phyloP scores from a whole-genome alignment of 2,888 invertebrate genomes.

The Drosophila yooni region DNA sequence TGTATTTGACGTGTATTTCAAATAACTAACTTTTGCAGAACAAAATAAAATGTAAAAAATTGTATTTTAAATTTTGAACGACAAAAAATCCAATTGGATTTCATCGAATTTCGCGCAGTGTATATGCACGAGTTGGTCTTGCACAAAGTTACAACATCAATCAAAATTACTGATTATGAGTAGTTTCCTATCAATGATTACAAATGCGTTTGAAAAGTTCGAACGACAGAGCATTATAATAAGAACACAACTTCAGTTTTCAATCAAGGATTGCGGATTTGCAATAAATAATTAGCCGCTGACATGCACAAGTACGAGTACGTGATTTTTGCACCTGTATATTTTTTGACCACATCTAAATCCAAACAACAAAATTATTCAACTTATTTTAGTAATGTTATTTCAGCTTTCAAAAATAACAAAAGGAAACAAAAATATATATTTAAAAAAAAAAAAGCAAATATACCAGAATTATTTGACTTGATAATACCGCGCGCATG shows the following conservation, averaged over 20 bases:
- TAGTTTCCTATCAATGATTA: constrained; percentile 28
- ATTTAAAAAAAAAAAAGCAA: constrained; percentile 5
- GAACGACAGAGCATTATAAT: constrained; percentile 14
- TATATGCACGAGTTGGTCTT: constrained; percentile 25
- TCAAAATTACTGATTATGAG: constrained; percentile 25
- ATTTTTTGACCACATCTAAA: constrained; percentile 3
- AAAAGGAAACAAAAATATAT: not conserved
- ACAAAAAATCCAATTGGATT: too few species aligned
- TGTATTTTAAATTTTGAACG: too few species aligned
- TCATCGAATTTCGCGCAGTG: too few species aligned
- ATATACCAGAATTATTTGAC: constrained; percentile 22
- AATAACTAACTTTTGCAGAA: too few species aligned
- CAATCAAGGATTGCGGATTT: constrained; percentile 2
- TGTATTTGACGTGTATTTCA: too few species aligned
- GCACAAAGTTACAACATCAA: constrained; percentile 47
- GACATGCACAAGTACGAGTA: constrained; percentile 37
- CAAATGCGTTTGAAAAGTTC: constrained; percentile 11
- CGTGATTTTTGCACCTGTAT: constrained; percentile 17
- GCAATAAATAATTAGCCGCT: constrained; percentile 8
- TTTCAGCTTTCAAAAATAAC: constrained; percentile 24
- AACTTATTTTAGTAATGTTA: constrained; percentile 4
- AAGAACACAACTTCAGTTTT: not conserved
- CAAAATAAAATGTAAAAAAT: too few species aligned
- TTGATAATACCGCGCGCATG: constrained; percentile 48
- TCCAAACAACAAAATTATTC: constrained; percentile 19